Evolutionary conservation across 2,888 invertebrate genomes (phyloP), one percentile per base, ranked within the genome.

Genomic region (Sialis fuliginosa): DNA sequence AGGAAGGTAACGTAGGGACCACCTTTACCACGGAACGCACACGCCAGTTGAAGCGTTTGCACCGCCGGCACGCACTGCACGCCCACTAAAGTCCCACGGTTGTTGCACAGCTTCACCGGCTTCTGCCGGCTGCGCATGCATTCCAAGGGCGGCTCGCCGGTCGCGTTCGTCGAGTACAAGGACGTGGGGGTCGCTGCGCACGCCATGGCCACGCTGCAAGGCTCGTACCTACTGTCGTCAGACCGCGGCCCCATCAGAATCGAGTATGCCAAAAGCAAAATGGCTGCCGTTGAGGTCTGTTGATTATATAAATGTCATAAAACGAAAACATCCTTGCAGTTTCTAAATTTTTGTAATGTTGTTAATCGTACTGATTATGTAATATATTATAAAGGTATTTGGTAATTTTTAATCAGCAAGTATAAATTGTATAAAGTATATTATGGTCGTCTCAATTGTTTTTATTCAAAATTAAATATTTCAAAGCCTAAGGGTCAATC

Each of bases 241-340:
- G 90, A 90, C 65, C 87, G 95, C 67, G 93, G 93, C 59, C 92
- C 93, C 65, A 92, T 97, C 68, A 85, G 95, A 68, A 93, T 97
- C 70, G 96, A 97, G 77, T 97, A 87, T 77, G 96, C 96, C 69
- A 90, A 92, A 76, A 91, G 88, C 72, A 95, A 95, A 81, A 93
- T 96, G 93, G 89, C 91, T 65, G 87, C 85, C 72, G 22, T 22
- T 22, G 71, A 74, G 66, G 76, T 71, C 69, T 68, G 71, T 69
- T 65, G 22, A 22, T 22, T 22, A 22, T 22, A 22, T 22, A 22
- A 22, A 22, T 22, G 22, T 22, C 22, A 22, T 22, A 22, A 22
- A 22, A 22, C 22, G 22, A 22, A 22, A 22, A 22, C 22, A 22
- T 22, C 22, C 22, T 22, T 22, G 22, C 22, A 22, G 22, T 22